phyloP scores from a whole-genome alignment of 2,888 invertebrate genomes.

The Helicoverpa assulta region DNA sequence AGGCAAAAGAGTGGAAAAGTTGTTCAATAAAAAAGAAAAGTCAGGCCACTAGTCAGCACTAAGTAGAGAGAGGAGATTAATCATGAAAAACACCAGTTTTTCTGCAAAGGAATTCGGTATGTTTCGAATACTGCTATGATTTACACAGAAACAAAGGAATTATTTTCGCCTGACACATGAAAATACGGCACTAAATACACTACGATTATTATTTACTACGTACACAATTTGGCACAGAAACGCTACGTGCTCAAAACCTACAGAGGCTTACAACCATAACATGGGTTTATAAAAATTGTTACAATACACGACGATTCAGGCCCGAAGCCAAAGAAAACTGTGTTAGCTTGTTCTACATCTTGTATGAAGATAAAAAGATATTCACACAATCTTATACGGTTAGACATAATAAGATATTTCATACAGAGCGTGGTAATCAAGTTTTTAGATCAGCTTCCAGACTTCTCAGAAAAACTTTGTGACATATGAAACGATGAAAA shows the following conservation, averaged over 20 bases:
- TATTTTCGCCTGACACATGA: neutral
- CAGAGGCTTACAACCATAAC: conserved; percentile 24
- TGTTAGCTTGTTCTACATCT: conserved; percentile 44
- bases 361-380: conserved; percentile 32
- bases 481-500: neutral
- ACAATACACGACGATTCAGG: conserved; percentile 15
- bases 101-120: too few species aligned
- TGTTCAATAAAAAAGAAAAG: too few species aligned
- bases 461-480: neutral
- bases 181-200: neutral
- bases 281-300: conserved; percentile 39
- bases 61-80: too few species aligned
- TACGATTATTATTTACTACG: conserved; percentile 18
- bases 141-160: too few species aligned
- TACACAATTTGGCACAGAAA: conserved; percentile 18
- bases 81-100: too few species aligned
- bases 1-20: too few species aligned
- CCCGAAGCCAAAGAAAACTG: conserved; percentile 26
- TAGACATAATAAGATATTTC: conserved; percentile 31
- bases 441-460: conserved; percentile 9
- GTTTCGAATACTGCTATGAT: too few species aligned
- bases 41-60: too few species aligned
- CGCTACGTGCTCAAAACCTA: neutral
- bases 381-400: conserved; percentile 17
- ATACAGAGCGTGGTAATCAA: conserved; percentile 9